Conservation (phyloP, 2,888 invertebrate genomes). For the Mesorhabditis sp. region DNA sequence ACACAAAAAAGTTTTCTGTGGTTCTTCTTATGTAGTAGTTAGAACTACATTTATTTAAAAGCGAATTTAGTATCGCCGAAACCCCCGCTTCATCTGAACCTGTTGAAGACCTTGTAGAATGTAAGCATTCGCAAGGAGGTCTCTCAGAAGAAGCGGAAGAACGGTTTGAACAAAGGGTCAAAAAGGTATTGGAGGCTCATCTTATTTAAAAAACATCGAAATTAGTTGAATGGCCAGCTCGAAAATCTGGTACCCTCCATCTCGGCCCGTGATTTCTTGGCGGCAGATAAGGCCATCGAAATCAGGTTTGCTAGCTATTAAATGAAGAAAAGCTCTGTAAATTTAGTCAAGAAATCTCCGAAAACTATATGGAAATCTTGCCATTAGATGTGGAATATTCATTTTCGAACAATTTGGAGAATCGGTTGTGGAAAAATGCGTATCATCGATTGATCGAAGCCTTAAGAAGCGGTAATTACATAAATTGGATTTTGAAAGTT, state of each 20-base stretch:
- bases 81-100: too few species aligned
- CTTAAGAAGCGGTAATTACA: neutral
- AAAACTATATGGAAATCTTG: neutral
- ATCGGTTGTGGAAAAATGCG: neutral
- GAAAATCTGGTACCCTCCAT: neutral
- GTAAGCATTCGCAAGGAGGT: too few species aligned
- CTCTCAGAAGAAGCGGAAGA: too few species aligned
- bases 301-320: neutral
- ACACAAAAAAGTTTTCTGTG: too few species aligned
- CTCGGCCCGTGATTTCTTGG: neutral
- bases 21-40: too few species aligned
- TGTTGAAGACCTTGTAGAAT: too few species aligned
- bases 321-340: neutral
- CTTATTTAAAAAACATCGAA: too few species aligned
- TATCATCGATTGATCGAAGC: neutral
- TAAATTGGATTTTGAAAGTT: neutral
- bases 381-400: neutral
- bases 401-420: neutral
- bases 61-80: too few species aligned
- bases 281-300: conserved; percentile 1
- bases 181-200: too few species aligned
- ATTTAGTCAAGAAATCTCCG: neutral
- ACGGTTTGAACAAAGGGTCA: too few species aligned
- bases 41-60: too few species aligned
- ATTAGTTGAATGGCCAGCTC: neutral